Conservation (phyloP, 2,888 invertebrate species). For the Asteroscopus sphinx region DNA sequence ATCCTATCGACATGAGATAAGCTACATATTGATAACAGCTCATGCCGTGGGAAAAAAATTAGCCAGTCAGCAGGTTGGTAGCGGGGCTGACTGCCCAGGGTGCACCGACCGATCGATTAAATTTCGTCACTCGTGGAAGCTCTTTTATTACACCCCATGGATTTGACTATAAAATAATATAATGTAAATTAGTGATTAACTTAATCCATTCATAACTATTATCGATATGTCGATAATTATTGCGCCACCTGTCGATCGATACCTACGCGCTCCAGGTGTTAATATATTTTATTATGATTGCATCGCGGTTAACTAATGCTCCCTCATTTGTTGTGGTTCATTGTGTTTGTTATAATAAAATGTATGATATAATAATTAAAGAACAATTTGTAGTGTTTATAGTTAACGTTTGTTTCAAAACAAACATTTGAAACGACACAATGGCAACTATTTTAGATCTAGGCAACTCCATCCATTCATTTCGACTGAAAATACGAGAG, state of each 20-base stretch:
- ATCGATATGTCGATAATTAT: constrained; percentile 51
- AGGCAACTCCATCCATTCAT: too few species aligned
- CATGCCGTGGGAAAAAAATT: too few species aligned
- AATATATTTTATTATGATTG: constrained; percentile 48
- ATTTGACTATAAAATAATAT: constrained; percentile 1
- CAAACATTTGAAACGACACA: too few species aligned
- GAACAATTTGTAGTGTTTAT: background rate
- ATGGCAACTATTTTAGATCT: too few species aligned
- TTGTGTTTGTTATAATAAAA: constrained; percentile 28
- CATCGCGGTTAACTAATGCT: constrained; percentile 23
- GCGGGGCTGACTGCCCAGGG: too few species aligned
- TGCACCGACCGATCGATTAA: too few species aligned
- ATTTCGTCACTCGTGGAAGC: too few species aligned
- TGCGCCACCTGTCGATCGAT: constrained; percentile 66
- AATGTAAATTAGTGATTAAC: constrained; percentile 33
- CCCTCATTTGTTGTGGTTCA: constrained; percentile 43
- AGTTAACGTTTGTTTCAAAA: background rate
- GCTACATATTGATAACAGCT: too few species aligned
- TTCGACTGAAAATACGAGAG: too few species aligned
- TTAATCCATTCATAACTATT: constrained; percentile 16
- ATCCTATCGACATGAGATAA: too few species aligned
- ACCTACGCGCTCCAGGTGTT: constrained; percentile 62
- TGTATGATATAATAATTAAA: constrained; percentile 1
- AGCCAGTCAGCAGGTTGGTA: too few species aligned
- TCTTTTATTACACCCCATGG: too few species aligned